These are phyloP conservation scores for Tanypteryx hageni DNA, from an alignment of 2,888 invertebrate species.

Conservation along the genomic window DNA sequence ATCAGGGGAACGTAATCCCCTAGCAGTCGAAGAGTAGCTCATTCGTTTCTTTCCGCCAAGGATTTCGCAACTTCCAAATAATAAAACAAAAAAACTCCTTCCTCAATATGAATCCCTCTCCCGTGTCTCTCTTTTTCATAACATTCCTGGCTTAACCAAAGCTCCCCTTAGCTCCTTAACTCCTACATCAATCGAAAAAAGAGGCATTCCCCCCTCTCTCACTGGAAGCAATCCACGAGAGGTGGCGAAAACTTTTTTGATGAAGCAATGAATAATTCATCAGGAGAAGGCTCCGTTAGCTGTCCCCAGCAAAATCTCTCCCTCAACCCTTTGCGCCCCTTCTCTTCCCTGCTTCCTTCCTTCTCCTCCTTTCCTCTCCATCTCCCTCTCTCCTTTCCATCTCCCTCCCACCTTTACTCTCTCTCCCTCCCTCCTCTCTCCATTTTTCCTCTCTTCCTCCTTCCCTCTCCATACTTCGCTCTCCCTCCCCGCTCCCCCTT, in stretches of 20 bases:
- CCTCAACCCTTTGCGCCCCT: conserved; percentile 63
- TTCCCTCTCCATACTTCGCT: not conserved
- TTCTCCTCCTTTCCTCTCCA: conserved; percentile 64
- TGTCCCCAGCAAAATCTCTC: conserved; percentile 53
- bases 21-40: no score
- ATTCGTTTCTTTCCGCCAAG: no score
- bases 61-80: no score
- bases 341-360: conserved; percentile 65
- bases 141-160: conserved; percentile 71
- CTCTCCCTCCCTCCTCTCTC: conserved; percentile 58
- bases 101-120: not conserved
- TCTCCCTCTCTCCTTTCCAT: conserved; percentile 65
- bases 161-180: conserved; percentile 70
- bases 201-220: conserved; percentile 65
- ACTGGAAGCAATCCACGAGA: conserved; percentile 53
- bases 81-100: no score
- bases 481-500: not conserved
- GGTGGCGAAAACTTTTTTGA: conserved; percentile 60
- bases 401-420: conserved; percentile 64
- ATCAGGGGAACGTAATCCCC: no score
- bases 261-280: conserved; percentile 63
- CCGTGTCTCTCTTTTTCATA: conserved; percentile 36
- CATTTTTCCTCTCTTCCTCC: not conserved
- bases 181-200: conserved; percentile 68
- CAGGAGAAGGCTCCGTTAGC: conserved; percentile 54